A percentile compares a stretch with the other conserved stretches of the same genome.
Evolutionary conservation across 2,113 vertebrate species (phyloP).

Genomic region (Beaufortia kweichowensis): DNA sequence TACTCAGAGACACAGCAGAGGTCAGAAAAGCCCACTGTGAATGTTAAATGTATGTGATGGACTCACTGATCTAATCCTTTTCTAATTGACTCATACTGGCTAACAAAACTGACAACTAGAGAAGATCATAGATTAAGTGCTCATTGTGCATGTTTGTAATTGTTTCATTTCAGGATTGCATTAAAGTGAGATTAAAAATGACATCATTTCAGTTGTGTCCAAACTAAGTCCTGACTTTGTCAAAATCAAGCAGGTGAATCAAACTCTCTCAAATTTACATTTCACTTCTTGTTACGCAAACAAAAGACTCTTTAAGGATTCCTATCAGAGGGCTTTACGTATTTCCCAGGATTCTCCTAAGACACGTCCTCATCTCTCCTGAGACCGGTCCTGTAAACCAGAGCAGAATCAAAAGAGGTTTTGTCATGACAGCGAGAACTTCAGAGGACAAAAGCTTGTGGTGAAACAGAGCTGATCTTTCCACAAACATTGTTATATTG

Average conservation of each 20-base stretch:
- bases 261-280: no score
- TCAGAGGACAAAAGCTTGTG: constrained; percentile 45
- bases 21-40: neutral
- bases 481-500: neutral
- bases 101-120: no score
- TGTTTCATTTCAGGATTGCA: no score
- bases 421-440: constrained; percentile 60
- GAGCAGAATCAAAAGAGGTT: constrained; percentile 64
- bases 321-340: constrained; percentile 21
- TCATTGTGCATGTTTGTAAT: no score
- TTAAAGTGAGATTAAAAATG: no score
- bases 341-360: constrained; percentile 13
- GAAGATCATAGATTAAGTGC: no score
- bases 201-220: no score
- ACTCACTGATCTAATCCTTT: constrained; percentile 66
- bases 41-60: neutral
- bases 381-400: constrained; percentile 13
- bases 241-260: no score
- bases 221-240: no score
- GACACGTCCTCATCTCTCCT: constrained; percentile 1
- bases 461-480: constrained; percentile 19
- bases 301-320: constrained; percentile 22
- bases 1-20: neutral
- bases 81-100: constrained; percentile 66
- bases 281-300: neutral